phyloP scores from a whole-genome alignment of 2,113 vertebrate species.

The Protobothrops flavoviridis region DNA sequence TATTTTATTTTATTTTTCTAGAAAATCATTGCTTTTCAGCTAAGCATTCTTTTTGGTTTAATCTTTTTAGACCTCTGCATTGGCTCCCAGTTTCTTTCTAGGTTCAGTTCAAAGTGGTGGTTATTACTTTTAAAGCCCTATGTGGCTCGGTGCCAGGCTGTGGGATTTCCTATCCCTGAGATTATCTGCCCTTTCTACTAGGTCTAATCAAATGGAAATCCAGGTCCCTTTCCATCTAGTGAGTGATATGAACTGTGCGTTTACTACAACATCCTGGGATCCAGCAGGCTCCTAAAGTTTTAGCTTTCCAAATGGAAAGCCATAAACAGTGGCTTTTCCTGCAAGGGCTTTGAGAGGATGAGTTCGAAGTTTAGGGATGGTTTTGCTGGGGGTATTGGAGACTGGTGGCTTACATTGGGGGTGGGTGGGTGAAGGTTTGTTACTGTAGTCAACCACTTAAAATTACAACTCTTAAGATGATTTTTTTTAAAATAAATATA shows the following conservation, averaged over 20 bases:
- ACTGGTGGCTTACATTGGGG: not conserved
- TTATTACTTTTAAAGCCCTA: not conserved
- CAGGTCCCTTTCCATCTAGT: not conserved
- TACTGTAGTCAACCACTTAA: not conserved
- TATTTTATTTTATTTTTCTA: not conserved
- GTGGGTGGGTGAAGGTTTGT: not conserved
- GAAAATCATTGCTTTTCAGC: not conserved
- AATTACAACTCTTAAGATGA: not conserved
- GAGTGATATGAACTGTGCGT: not conserved
- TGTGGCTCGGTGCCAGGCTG: not conserved
- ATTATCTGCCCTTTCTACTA: not conserved
- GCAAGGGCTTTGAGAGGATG: not conserved
- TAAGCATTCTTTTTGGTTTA: not conserved
- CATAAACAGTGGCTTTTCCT: not conserved
- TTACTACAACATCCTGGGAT: not conserved
- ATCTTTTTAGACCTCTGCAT: not conserved
- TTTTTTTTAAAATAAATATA: not conserved
- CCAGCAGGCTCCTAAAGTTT: not conserved
- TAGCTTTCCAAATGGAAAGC: not conserved
- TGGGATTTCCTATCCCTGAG: not conserved
- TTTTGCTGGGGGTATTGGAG: not conserved
- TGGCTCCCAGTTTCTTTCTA: not conserved
- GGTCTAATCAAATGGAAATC: not conserved
- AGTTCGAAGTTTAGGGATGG: not conserved
- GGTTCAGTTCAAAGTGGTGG: not conserved